Conservation (phyloP, 2,888 invertebrate species). For the Pediacus dermestoides region DNA sequence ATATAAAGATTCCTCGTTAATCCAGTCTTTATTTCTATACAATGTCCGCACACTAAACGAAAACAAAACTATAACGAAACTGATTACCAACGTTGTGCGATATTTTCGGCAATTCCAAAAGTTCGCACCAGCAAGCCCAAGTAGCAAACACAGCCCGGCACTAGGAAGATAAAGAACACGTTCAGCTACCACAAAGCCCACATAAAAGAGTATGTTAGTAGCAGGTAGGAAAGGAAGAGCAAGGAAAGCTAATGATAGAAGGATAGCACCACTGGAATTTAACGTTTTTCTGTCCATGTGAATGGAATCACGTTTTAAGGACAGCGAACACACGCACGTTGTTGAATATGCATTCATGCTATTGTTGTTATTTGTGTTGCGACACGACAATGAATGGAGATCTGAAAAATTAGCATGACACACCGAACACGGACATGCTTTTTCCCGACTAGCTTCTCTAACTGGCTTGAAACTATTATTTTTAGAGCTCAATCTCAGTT, state of each 20-base stretch:
- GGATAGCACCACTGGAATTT: constrained; percentile 27
- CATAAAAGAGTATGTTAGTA: constrained; percentile 94
- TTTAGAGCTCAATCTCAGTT: constrained; percentile 3
- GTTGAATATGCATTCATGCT: constrained; percentile 57
- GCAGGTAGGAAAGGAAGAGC: constrained; percentile 93
- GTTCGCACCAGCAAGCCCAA: constrained; percentile 69
- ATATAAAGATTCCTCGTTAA: constrained; percentile 88
- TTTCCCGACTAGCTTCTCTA: constrained; percentile 21
- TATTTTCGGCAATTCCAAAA: constrained; percentile 49
- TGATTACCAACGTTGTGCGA: constrained; percentile 50
- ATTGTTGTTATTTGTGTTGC: constrained; percentile 70
- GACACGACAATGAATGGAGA: constrained; percentile 66
- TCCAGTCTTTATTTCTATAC: constrained; percentile 85
- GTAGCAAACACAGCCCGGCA: constrained; percentile 88
- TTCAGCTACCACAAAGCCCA: constrained; percentile 97
- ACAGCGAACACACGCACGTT: constrained; percentile 48
- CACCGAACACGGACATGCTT: constrained; percentile 59
- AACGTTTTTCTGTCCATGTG: constrained; percentile 18
- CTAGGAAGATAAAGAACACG: constrained; percentile 93
- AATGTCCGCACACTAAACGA: constrained; percentile 75
- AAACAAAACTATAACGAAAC: constrained; percentile 57
- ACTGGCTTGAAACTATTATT: constrained; percentile 5
- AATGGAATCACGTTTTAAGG: constrained; percentile 8
- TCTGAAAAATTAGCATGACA: constrained; percentile 66
- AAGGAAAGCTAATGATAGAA: constrained; percentile 69